These are phyloP conservation scores for Sinonovacula constricta DNA, from an alignment of 1,140 invertebrate genomes.

Conservation along the genomic window DNA sequence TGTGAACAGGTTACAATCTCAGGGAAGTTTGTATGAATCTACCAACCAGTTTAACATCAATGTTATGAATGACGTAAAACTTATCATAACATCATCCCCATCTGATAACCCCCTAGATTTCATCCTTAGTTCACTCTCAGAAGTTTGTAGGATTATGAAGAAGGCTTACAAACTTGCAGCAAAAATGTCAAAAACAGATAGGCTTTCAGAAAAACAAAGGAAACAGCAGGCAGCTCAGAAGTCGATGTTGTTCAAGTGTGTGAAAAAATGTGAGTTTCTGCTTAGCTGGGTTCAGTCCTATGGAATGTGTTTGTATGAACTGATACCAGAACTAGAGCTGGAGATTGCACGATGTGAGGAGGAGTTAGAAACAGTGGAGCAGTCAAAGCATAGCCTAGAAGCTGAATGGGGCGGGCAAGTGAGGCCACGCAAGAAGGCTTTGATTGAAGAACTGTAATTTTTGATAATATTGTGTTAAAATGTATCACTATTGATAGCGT, in stretches of 20 bases:
- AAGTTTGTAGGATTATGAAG: constrained; percentile 36
- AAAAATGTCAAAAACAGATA: constrained; percentile 24
- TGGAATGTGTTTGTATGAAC: constrained; percentile 27
- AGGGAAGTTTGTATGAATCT: neutral
- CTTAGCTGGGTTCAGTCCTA: constrained; percentile 50
- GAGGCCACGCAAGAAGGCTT: constrained; percentile 22
- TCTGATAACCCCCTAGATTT: constrained; percentile 1
- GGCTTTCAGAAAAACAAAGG: neutral
- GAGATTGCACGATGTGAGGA: constrained; percentile 9
- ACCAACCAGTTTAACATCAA: constrained; percentile 20
- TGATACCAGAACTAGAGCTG: constrained; percentile 41
- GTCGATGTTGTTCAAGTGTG: constrained; percentile 10
- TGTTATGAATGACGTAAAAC: constrained; percentile 33
- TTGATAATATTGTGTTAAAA: no score
- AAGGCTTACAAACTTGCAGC: constrained; percentile 6
- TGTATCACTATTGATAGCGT: no score
- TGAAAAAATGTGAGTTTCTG: constrained; percentile 44
- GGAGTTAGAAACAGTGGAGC: constrained; percentile 41
- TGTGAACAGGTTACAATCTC: constrained; percentile 7
- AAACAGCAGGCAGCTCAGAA: constrained; percentile 7
- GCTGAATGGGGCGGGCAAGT: constrained; percentile 41
- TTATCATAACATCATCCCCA: constrained; percentile 5
- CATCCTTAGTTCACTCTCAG: constrained; percentile 30
- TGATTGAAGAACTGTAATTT: constrained; percentile 43
- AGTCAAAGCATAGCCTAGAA: constrained; percentile 44